Evolutionary conservation across 2,888 invertebrate genomes (phyloP), one percentile per base, ranked within the genome.

Genomic region (Cyaniris semiargus): DNA sequence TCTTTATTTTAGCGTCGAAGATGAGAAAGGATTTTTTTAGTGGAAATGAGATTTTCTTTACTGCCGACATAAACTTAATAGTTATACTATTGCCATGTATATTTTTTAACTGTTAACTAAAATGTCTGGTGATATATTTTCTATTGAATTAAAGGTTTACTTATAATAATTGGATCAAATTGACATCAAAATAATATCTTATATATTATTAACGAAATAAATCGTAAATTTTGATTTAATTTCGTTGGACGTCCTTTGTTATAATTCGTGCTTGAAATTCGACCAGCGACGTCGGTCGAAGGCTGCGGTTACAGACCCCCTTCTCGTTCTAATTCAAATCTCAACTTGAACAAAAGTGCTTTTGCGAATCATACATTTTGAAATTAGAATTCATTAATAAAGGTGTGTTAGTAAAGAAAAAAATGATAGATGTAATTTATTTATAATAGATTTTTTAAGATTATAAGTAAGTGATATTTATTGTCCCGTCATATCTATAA

Each of bases 161-260:
- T 53, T 53, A 53, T 53, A 60, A 21, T n/a, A 60, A 21, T n/a
- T 58, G 58, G 58, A 60, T 23, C 23, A 23, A 23, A 60, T 21
- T 13, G 13, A 13, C 13, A 60, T 13, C 13, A 60, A 23, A 23
- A 21, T 60, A 60, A 60, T 23, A 60, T 60, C 23, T 60, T 21
- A 60, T 3, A 13, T 23, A 58, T 58, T 60, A 34, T 34, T 34
- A 6, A 34, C 34, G 34, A 34, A 34, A 34, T 34, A 34, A 34
- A 34, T 23, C 3, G 21, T 10, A 13, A 13, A 60, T 23, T 23
- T 60, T 60, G 21, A 60, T 60, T 3, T 10, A 23, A 60, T 23
- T 21, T 58, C 21, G 23, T 60, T 23, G 75, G 71, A 76, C 76
- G 71, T 70, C 77, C 77, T 70, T 70, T 70, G 70, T 70, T 31